Evolutionary conservation across 2,888 invertebrate species (phyloP).

Genomic region (Microchrysa polita): DNA sequence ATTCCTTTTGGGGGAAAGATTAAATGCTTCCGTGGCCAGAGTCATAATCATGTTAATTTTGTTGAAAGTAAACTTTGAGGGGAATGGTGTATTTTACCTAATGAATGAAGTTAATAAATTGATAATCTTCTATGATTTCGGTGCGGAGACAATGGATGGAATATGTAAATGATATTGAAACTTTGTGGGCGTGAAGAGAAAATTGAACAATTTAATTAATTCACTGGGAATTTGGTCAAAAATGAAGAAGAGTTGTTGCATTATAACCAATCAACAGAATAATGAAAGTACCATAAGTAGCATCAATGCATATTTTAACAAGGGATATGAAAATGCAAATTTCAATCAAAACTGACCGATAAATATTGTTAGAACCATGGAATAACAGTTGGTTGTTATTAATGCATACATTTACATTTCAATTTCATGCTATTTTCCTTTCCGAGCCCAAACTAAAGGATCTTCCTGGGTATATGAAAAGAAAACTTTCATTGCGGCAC

Average conservation of each 20-base stretch:
- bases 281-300: too few species aligned
- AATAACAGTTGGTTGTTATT: neutral
- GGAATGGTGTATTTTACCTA: neutral
- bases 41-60: slow-evolving; percentile 23
- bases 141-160: too few species aligned
- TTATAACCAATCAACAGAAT: too few species aligned
- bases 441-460: neutral
- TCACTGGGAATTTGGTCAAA: too few species aligned
- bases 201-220: too few species aligned
- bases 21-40: slow-evolving; percentile 18
- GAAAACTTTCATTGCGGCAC: neutral
- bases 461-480: neutral
- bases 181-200: too few species aligned
- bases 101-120: neutral
- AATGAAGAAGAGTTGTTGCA: too few species aligned
- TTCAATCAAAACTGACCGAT: neutral
- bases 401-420: slow-evolving; percentile 9
- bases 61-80: slow-evolving; percentile 22
- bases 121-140: slow-evolving; percentile 11
- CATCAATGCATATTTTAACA: too few species aligned
- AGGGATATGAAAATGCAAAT: slow-evolving; percentile 9
- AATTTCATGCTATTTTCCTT: neutral
- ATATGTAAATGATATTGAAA: too few species aligned
- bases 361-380: neutral
- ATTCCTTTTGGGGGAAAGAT: slow-evolving; percentile 9